Evolutionary conservation across 92 coral and sea anemone species (phyloP).

Genomic region (Paragorgia papillata): DNA sequence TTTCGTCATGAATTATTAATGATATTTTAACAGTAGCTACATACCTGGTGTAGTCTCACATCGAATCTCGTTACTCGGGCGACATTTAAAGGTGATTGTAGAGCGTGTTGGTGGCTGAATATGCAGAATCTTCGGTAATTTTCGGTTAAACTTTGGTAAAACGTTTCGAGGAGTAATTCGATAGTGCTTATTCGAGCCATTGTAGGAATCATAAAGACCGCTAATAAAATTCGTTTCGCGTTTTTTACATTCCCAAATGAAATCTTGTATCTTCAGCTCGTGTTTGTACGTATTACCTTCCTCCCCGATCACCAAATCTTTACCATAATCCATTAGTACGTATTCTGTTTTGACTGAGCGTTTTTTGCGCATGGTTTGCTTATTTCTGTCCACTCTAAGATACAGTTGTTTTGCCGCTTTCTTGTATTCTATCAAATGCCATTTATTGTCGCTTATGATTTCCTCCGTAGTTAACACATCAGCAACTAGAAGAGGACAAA

Average conservation of each 20-base stretch:
- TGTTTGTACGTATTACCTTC: background rate
- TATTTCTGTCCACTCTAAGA: background rate
- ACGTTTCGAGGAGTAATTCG: background rate
- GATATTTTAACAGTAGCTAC: too few relatives aligned
- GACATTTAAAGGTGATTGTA: background rate
- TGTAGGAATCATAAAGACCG: conserved; percentile 6
- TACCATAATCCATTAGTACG: background rate
- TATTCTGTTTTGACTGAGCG: background rate
- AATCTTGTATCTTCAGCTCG: conserved; percentile 9
- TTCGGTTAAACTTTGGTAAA: conserved; percentile 5
- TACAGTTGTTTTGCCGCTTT: background rate
- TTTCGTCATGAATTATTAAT: too few relatives aligned
- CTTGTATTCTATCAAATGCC: conserved; percentile 19
- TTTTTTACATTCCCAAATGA: conserved; percentile 1
- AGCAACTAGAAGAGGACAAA: too few relatives aligned
- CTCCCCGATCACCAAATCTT: background rate
- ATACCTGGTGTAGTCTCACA: background rate
- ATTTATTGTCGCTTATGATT: background rate
- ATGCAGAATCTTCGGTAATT: background rate
- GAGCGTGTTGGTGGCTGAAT: too few relatives aligned
- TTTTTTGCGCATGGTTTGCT: background rate
- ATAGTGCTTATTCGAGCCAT: background rate
- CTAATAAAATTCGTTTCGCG: conserved; percentile 11
- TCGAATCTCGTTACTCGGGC: background rate
- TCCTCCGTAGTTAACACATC: background rate